Conservation (phyloP, 37 sponge, comb jelly and placozoan genomes). For the Geodia barretti region DNA sequence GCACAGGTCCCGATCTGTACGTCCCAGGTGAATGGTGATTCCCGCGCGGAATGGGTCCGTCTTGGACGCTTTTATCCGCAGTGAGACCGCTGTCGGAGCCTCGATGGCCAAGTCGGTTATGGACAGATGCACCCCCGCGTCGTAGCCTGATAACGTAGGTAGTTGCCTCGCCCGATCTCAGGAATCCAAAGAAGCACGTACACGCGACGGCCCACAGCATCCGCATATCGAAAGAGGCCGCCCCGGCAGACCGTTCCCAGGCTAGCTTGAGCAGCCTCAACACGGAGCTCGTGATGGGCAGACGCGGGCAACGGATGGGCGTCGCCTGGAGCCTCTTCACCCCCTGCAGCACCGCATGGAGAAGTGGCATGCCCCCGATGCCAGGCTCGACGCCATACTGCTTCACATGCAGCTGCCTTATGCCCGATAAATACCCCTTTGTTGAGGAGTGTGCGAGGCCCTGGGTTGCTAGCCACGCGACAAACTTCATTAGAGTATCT, state of each 20-base stretch:
- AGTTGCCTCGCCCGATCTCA: neutral
- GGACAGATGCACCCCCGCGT: neutral
- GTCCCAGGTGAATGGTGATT: constrained; percentile 13
- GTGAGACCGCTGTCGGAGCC: constrained; percentile 1
- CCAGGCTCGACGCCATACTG: neutral
- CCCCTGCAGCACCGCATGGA: neutral
- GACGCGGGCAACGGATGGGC: neutral
- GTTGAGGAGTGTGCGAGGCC: constrained; percentile 12
- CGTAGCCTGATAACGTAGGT: neutral
- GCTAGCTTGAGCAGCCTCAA: neutral
- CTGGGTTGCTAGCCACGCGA: constrained; percentile 14
- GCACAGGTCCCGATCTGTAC: constrained; percentile 32
- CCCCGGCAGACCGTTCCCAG: neutral
- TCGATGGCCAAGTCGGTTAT: neutral
- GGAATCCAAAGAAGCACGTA: neutral
- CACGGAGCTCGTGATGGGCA: neutral
- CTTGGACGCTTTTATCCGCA: constrained; percentile 47
- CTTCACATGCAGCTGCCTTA: constrained; percentile 29
- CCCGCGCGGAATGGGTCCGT: constrained; percentile 53
- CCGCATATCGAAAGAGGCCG: neutral
- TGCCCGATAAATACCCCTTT: constrained; percentile 32
- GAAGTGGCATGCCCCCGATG: neutral
- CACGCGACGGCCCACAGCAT: neutral
- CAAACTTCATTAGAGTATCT: constrained; percentile 12
- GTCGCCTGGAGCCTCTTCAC: neutral